A percentile compares a stretch with the other conserved stretches of the same genome.
These are phyloP conservation scores for Oryzias javanicus DNA, from an alignment of 2,113 vertebrate genomes.

Conservation along the genomic window DNA sequence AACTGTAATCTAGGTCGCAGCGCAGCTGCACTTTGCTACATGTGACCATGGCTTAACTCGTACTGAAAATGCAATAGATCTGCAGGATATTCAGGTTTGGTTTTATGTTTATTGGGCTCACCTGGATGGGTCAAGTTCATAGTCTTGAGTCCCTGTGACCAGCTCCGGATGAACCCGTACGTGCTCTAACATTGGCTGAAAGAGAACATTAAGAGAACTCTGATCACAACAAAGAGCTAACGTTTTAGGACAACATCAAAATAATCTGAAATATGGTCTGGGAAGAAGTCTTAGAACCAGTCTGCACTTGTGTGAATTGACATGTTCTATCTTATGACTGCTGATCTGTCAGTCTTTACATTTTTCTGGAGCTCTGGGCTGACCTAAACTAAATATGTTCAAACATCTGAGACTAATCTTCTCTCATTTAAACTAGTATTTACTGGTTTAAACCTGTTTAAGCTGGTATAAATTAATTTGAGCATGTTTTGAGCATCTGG, in stretches of 20 bases:
- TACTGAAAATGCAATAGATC: no score
- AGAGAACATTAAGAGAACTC: neutral
- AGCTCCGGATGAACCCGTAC: constrained; percentile 96
- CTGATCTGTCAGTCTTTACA: neutral
- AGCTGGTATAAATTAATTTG: neutral
- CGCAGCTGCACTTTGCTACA: no score
- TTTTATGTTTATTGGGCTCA: constrained; percentile 35
- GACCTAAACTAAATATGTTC: neutral
- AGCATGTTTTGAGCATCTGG: no score
- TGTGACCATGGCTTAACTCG: no score
- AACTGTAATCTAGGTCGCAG: no score
- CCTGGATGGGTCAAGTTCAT: constrained; percentile 95
- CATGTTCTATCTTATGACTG: neutral
- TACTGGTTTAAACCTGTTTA: no score
- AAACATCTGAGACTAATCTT: neutral
- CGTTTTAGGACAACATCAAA: no score
- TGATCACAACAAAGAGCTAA: no score
- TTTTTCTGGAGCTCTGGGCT: neutral
- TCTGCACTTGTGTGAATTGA: neutral
- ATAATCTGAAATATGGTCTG: neutral
- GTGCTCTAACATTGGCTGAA: constrained; percentile 94
- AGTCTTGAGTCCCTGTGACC: constrained; percentile 96
- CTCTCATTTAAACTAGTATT: neutral
- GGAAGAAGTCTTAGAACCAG: neutral
- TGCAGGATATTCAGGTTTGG: neutral